Conservation (phyloP, 2,888 invertebrate genomes). For the Fragum fragum region DNA sequence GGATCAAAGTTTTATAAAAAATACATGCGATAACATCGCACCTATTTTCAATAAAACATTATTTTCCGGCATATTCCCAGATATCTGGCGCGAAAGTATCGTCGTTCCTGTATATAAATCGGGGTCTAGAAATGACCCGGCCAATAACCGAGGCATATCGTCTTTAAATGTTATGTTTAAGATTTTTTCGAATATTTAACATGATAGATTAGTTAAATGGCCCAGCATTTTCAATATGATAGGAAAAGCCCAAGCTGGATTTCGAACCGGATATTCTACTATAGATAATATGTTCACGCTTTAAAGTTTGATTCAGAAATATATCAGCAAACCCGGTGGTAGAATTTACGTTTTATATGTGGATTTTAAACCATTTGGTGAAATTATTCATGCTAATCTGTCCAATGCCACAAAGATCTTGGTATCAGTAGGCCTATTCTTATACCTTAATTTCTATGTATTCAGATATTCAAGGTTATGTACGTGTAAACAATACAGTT, state of each 20-base stretch:
- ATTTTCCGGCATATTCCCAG: no score
- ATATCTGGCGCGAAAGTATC: no score
- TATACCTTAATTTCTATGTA: not conserved
- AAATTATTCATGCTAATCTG: not conserved
- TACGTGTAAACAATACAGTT: not conserved
- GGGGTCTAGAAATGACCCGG: no score
- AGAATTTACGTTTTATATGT: no score
- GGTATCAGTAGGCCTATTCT: not conserved
- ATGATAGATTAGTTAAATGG: constrained; percentile 2
- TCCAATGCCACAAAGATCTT: not conserved
- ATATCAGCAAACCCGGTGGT: no score
- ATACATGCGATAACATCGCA: no score
- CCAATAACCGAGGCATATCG: no score
- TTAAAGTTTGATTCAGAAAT: not conserved
- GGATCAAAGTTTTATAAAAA: no score
- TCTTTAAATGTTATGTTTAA: no score
- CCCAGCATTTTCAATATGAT: not conserved
- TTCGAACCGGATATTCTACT: constrained; percentile 5
- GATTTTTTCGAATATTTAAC: no score
- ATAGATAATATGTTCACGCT: constrained; percentile 1
- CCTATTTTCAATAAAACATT: no score
- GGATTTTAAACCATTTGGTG: not conserved
- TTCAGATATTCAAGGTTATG: not conserved
- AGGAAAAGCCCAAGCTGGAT: constrained; percentile 4
- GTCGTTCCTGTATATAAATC: no score